A percentile compares a stretch with the other conserved stretches of the same genome.
These are phyloP conservation scores for Aphaenogaster rudis DNA, from an alignment of 1,140 invertebrate genomes.

Conservation along the genomic window DNA sequence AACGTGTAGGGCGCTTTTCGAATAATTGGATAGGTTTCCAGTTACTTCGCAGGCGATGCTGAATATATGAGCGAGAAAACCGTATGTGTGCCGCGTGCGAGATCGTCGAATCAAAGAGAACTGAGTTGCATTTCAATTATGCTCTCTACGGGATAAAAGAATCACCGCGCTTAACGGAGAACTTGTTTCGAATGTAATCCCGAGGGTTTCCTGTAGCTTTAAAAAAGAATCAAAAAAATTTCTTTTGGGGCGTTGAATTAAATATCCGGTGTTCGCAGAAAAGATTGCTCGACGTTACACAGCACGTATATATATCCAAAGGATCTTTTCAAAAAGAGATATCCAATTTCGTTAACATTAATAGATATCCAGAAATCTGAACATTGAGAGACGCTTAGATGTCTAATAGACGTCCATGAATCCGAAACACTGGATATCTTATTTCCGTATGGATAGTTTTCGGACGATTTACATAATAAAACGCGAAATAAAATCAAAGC, in stretches of 20 bases:
- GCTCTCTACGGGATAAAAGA: conserved; percentile 21
- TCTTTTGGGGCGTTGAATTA: background rate
- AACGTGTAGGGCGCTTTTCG: background rate
- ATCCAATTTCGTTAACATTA: background rate
- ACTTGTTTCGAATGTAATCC: conserved; percentile 26
- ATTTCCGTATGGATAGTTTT: background rate
- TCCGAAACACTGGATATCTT: background rate
- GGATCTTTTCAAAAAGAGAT: background rate
- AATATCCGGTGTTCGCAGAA: background rate
- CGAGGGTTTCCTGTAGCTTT: background rate
- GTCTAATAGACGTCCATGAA: background rate
- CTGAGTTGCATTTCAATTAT: conserved; percentile 40
- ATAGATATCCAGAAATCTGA: background rate
- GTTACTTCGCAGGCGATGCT: conserved; percentile 32
- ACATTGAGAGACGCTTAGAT: background rate
- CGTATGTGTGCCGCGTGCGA: background rate
- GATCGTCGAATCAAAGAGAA: conserved; percentile 37
- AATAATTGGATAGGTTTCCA: conserved; percentile 41
- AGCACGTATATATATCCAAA: too few relatives aligned
- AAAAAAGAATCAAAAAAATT: conserved; percentile 9
- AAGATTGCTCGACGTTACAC: background rate
- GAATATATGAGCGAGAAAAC: conserved; percentile 29
- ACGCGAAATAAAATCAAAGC: background rate
- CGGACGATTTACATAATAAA: background rate
- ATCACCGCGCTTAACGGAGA: background rate